Conservation (phyloP, 2,797 vertebrate genomes). For the Pteronotus mesoamericanus region DNA sequence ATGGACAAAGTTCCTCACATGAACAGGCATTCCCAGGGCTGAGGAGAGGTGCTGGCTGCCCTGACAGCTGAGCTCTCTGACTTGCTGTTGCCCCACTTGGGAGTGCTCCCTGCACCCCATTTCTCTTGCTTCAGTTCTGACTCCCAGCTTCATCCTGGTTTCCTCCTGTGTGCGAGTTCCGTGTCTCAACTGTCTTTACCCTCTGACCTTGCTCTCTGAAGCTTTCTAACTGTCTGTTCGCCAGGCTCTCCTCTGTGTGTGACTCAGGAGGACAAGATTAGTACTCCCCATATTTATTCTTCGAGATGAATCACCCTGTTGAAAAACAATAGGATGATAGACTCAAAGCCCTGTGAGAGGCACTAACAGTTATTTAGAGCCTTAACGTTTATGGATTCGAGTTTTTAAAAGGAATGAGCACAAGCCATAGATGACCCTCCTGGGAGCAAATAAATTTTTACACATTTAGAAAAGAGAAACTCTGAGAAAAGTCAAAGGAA, state of each 20-base stretch:
- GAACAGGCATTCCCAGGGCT: not conserved
- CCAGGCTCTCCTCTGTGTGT: not conserved
- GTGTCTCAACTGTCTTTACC: not conserved
- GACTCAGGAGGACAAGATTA: not conserved
- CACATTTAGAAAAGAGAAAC: not conserved
- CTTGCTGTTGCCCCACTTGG: not conserved
- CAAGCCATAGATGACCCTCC: not conserved
- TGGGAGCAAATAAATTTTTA: not conserved
- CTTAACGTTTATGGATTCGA: not conserved
- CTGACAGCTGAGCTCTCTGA: not conserved
- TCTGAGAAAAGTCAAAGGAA: not conserved
- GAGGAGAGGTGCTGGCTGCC: not conserved
- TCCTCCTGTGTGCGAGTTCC: not conserved
- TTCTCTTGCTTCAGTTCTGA: not conserved
- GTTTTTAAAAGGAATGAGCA: conserved; percentile 2
- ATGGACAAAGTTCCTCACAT: not conserved
- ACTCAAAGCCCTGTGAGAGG: not conserved
- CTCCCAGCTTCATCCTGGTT: not conserved
- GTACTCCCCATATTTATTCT: not conserved
- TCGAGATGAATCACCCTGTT: not conserved
- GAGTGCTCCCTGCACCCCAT: no score
- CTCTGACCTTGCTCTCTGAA: not conserved
- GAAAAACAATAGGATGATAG: not conserved
- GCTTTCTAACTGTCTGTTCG: not conserved
- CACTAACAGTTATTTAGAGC: not conserved